A percentile compares a stretch with the other conserved stretches of the same genome.
These are phyloP conservation scores for Lasioglossum leucozonium DNA, from an alignment of 2,888 invertebrate genomes.

Conservation along the genomic window DNA sequence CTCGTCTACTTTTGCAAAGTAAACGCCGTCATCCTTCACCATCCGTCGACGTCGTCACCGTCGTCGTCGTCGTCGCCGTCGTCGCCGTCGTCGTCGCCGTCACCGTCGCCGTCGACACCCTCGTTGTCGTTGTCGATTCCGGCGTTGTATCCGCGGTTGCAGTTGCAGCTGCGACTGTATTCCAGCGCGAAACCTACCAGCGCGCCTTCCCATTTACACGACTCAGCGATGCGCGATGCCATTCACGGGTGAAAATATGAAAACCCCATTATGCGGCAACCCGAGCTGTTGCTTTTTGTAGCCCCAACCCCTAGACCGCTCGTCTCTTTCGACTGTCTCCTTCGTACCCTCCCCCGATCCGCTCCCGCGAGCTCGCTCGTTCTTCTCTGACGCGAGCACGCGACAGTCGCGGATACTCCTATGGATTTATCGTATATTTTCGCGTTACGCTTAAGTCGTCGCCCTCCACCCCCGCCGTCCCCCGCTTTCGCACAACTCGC, in stretches of 20 bases:
- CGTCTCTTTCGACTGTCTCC: conserved; percentile 1
- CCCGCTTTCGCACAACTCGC: not conserved
- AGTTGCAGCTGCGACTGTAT: conserved; percentile 47
- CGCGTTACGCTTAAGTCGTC: conserved; percentile 70
- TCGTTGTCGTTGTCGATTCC: conserved; percentile 44
- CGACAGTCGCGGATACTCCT: conserved; percentile 48
- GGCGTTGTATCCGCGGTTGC: conserved; percentile 62
- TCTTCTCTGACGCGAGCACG: conserved; percentile 38
- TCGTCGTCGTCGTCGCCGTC: not conserved
- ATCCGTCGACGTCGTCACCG: not conserved
- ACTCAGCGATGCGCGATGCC: conserved; percentile 81
- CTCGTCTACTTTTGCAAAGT: conserved; percentile 20
- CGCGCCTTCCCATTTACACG: conserved; percentile 77
- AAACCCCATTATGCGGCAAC: conserved; percentile 75
- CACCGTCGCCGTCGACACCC: not conserved
- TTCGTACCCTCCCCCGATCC: conserved; percentile 1
- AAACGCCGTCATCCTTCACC: conserved; percentile 24
- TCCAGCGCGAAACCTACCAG: conserved; percentile 47
- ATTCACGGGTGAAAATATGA: conserved; percentile 79
- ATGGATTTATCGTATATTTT: conserved; percentile 77
- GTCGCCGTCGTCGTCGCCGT: conserved; percentile 13
- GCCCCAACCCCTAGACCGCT: not conserved
- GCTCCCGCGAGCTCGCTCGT: not conserved
- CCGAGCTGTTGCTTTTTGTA: conserved; percentile 65
- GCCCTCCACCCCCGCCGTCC: not conserved